Evolutionary conservation across 2,888 invertebrate genomes (phyloP).

Genomic region (Reticulitermes lucifugus): DNA sequence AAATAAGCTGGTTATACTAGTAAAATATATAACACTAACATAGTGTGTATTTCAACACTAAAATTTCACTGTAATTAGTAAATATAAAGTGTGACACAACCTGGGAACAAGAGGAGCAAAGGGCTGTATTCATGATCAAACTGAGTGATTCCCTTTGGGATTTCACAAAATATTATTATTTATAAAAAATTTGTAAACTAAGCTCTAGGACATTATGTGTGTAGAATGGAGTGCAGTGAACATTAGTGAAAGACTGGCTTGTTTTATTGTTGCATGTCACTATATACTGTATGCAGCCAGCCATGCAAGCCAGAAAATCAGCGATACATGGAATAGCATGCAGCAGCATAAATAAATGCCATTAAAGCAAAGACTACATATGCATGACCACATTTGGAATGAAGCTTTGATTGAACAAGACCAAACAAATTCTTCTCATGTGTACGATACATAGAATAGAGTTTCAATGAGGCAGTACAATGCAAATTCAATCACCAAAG

Average conservation of each 20-base stretch:
- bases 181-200: constrained; percentile 34
- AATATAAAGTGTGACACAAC: background rate
- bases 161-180: constrained; percentile 26
- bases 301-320: constrained; percentile 29
- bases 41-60: too few relatives aligned
- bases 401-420: background rate
- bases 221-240: constrained; percentile 33
- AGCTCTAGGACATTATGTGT: constrained; percentile 39
- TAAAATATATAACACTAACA: background rate
- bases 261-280: constrained; percentile 10
- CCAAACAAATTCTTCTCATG: constrained; percentile 3
- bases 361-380: background rate
- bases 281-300: background rate
- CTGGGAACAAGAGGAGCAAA: background rate
- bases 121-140: constrained; percentile 1
- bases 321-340: background rate
- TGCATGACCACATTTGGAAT: background rate
- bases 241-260: constrained; percentile 25
- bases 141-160: constrained; percentile 17
- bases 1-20: background rate
- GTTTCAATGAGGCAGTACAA: background rate
- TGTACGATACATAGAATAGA: background rate
- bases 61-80: too few relatives aligned
- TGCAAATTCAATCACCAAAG: background rate
- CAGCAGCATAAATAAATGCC: constrained; percentile 11